Percentiles rank a stretch among this genome's conserved stretches.
Evolutionary conservation across 2,113 vertebrate genomes (phyloP).

Genomic region (Chunga burmeisteri): DNA sequence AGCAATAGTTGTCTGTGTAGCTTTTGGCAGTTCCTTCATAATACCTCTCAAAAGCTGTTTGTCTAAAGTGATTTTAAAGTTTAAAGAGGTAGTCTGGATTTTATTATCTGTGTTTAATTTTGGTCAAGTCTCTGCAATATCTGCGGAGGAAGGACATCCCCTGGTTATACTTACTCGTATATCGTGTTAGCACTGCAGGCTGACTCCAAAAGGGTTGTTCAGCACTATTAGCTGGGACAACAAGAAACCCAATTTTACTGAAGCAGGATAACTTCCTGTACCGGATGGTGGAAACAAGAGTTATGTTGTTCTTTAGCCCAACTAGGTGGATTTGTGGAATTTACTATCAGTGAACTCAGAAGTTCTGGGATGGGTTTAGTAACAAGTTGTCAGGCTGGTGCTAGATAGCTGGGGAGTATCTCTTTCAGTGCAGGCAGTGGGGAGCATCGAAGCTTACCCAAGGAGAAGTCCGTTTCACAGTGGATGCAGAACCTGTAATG

Average conservation of each 20-base stretch:
- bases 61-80: neutral
- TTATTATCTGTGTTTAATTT: neutral
- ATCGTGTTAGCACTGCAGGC: neutral
- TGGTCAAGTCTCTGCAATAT: neutral
- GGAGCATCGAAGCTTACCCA: neutral
- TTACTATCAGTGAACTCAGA: neutral
- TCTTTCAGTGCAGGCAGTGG: neutral
- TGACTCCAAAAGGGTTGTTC: neutral
- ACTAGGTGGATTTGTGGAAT: neutral
- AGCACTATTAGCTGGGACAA: neutral
- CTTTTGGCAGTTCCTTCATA: neutral
- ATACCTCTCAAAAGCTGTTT: neutral
- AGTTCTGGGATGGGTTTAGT: neutral
- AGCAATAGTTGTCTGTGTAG: neutral
- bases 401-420: neutral
- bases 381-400: neutral
- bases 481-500: neutral
- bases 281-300: neutral
- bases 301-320: neutral
- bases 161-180: accelerated
- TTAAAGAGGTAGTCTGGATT: neutral
- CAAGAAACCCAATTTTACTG: neutral
- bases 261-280: neutral
- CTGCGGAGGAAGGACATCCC: neutral
- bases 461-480: neutral